These are phyloP conservation scores for Orussus abietinus DNA, from an alignment of 1,140 invertebrate species.

Conservation along the genomic window DNA sequence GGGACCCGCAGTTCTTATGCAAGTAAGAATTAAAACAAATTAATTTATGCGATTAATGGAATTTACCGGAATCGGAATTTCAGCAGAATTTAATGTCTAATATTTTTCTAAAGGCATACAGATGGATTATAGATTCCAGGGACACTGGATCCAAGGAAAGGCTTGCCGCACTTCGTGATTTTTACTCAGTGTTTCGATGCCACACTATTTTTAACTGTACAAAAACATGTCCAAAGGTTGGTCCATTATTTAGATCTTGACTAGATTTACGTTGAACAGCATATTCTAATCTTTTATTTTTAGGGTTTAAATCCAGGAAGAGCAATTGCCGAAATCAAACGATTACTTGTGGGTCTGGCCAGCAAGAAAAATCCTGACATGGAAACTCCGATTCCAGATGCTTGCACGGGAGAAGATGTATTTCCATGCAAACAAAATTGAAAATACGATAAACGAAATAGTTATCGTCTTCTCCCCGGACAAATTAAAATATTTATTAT, in stretches of 20 bases:
- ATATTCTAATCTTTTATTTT: conserved; percentile 26
- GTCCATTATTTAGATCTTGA: conserved; percentile 6
- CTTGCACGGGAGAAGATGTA: conserved; percentile 15
- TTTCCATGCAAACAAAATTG: conserved; percentile 19
- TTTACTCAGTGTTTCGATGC: conserved; percentile 71
- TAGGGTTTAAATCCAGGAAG: conserved; percentile 91
- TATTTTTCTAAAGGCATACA: conserved; percentile 44
- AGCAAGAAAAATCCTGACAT: conserved; percentile 75
- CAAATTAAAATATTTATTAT: too few species aligned
- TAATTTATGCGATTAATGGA: neutral
- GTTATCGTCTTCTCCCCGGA: neutral
- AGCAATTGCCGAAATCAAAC: conserved; percentile 95
- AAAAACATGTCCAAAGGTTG: conserved; percentile 72
- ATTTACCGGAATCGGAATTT: too few species aligned
- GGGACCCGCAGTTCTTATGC: conserved; percentile 66
- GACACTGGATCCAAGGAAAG: conserved; percentile 65
- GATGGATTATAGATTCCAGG: conserved; percentile 76
- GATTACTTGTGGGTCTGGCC: conserved; percentile 77
- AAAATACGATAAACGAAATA: conserved; percentile 2
- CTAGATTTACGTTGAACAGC: neutral
- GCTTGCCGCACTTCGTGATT: conserved; percentile 64
- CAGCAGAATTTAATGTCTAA: conserved; percentile 8
- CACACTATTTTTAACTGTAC: conserved; percentile 82
- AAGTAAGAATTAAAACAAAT: conserved; percentile 36
- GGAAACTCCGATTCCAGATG: conserved; percentile 56